Evolutionary conservation across 2,113 vertebrate species (phyloP).

Genomic region (Buteo buteo): DNA sequence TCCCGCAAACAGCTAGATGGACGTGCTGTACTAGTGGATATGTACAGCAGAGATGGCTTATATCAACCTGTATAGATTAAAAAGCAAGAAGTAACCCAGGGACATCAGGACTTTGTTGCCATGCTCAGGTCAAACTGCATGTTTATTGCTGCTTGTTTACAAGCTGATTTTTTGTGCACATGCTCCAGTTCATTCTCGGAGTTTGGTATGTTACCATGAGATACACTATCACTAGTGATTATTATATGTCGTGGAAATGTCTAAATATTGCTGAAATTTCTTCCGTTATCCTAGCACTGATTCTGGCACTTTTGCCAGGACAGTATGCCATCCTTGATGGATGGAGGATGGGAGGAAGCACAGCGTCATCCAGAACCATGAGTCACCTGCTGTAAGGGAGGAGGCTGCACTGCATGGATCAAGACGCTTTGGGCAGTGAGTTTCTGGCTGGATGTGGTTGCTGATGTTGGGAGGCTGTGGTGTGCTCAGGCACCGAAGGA

Average conservation of each 20-base stretch:
- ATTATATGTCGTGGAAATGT: neutral
- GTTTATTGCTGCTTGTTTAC: neutral
- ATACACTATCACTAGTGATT: neutral
- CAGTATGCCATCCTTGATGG: no score
- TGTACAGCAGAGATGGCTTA: neutral
- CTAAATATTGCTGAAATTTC: neutral
- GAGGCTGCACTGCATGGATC: neutral
- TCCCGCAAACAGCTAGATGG: neutral
- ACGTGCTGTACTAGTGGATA: neutral
- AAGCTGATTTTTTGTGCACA: neutral
- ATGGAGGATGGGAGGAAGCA: neutral
- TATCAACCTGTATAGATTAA: neutral
- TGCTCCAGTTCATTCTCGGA: neutral
- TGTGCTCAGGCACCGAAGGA: neutral
- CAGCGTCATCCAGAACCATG: rapidly evolving
- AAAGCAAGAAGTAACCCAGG: neutral
- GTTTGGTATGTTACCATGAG: neutral
- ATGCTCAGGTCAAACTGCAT: neutral
- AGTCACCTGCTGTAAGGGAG: neutral
- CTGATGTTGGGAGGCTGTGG: neutral
- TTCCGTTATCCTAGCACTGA: neutral
- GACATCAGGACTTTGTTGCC: neutral
- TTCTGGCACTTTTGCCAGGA: neutral
- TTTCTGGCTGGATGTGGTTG: neutral
- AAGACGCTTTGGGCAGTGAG: neutral